Evolutionary conservation across 2,113 vertebrate species (phyloP).

Genomic region (Gambusia affinis): DNA sequence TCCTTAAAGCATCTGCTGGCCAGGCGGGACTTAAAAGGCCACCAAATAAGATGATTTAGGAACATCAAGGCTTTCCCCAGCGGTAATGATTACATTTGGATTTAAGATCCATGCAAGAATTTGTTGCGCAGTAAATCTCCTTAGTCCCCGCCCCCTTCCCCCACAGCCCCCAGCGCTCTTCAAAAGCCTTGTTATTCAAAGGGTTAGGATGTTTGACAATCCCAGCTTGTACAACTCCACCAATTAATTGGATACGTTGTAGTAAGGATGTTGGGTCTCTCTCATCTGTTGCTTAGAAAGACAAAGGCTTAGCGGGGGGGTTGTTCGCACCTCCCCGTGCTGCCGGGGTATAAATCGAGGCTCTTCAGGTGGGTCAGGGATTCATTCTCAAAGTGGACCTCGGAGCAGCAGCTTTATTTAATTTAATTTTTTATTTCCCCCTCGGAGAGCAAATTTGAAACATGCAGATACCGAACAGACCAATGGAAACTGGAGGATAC

Average conservation of each 20-base stretch:
- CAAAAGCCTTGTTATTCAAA: slow-evolving; percentile 80
- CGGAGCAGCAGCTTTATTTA: neutral
- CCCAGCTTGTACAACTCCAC: slow-evolving; percentile 82
- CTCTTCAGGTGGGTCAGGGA: slow-evolving; percentile 28
- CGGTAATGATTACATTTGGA: slow-evolving; percentile 80
- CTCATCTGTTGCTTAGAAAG: slow-evolving; percentile 82
- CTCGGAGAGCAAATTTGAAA: neutral
- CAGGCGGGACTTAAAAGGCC: slow-evolving; percentile 66
- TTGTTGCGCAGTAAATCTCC: slow-evolving; percentile 75
- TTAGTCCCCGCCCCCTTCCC: slow-evolving; percentile 44
- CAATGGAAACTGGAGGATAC: slow-evolving; percentile 62
- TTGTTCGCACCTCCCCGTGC: slow-evolving; percentile 77
- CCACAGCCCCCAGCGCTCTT: slow-evolving; percentile 41
- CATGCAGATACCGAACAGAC: slow-evolving; percentile 71
- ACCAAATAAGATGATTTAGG: slow-evolving; percentile 79
- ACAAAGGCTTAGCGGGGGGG: slow-evolving; percentile 69
- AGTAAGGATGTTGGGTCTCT: slow-evolving; percentile 79
- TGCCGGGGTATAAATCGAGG: slow-evolving; percentile 72
- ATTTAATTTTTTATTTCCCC: too few relatives aligned
- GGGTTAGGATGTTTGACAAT: slow-evolving; percentile 82
- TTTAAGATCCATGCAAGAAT: slow-evolving; percentile 81
- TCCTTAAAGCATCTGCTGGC: slow-evolving; percentile 70
- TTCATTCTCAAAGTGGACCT: slow-evolving; percentile 26
- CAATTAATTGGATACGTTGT: slow-evolving; percentile 86
- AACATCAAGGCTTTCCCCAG: slow-evolving; percentile 81